Evolutionary conservation across 2,797 vertebrate species (phyloP).

Genomic region (Ataeniobius toweri): DNA sequence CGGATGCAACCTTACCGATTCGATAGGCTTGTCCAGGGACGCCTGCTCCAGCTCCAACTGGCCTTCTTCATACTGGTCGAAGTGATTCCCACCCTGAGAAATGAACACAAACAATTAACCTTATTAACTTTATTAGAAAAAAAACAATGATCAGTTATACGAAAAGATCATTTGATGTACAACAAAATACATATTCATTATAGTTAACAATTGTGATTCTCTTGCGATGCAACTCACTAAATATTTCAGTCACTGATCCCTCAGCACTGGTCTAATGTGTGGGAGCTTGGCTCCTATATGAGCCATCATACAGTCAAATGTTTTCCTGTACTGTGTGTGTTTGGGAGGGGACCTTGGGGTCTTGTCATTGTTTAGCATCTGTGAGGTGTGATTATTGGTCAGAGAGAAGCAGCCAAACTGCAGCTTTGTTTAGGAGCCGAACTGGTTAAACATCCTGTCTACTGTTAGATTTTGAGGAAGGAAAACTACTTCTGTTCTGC

Average conservation of each 20-base stretch:
- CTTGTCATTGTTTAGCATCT: neutral
- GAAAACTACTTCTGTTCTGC: neutral
- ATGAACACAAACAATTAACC: conserved; percentile 13
- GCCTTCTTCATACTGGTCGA: conserved; percentile 99
- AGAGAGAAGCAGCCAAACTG: neutral
- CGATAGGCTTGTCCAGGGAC: conserved; percentile 98
- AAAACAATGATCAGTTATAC: neutral
- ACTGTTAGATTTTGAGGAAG: neutral
- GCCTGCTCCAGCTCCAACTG: conserved; percentile 99
- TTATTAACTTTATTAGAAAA: neutral
- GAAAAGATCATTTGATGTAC: neutral
- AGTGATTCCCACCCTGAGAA: conserved; percentile 96
- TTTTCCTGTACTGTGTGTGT: neutral
- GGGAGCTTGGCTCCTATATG: neutral
- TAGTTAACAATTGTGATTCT: neutral
- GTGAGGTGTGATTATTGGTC: neutral
- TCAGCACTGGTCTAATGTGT: neutral
- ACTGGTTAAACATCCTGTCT: neutral
- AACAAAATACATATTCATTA: neutral
- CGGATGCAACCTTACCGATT: conserved; percentile 92
- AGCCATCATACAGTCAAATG: neutral
- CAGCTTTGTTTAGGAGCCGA: neutral
- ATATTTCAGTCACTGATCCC: neutral
- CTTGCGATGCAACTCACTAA: neutral
- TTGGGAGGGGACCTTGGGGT: neutral